Conservation (phyloP, 2,113 vertebrate genomes). For the Strix uralensis region DNA sequence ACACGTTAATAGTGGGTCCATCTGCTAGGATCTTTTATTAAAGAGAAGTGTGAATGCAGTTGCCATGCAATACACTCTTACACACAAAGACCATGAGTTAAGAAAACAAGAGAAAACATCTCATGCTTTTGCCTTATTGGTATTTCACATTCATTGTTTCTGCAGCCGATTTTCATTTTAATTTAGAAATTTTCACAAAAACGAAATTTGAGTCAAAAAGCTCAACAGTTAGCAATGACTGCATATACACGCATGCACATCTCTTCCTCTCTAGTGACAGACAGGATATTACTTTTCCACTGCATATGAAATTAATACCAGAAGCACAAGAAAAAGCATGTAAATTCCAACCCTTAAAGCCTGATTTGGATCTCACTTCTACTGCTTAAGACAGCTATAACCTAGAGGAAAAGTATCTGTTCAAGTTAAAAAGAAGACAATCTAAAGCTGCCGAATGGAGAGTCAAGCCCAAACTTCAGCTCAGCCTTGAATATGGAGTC, state of each 20-base stretch:
- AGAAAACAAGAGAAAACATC: constrained; percentile 45
- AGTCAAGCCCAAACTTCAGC: neutral
- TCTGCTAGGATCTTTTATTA: constrained; percentile 74
- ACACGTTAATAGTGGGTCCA: constrained; percentile 71
- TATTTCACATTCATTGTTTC: neutral
- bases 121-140: constrained; percentile 7
- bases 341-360: constrained; percentile 9
- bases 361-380: neutral
- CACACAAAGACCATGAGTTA: constrained; percentile 59
- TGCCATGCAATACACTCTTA: constrained; percentile 75
- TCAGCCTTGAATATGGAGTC: neutral
- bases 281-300: constrained; percentile 55
- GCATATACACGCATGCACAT: neutral
- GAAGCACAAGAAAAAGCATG: neutral
- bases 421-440: neutral
- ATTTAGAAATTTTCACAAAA: neutral
- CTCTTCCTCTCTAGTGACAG: constrained; percentile 40
- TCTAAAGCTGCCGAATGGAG: neutral
- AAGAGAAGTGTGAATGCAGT: constrained; percentile 75
- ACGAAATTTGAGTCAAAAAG: neutral
- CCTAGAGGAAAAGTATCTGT: neutral
- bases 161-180: neutral
- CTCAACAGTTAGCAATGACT: neutral
- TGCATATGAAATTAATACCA: constrained; percentile 38
- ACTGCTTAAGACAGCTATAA: neutral